Conservation (phyloP, 2,888 invertebrate genomes). For the Junonia oenone region DNA sequence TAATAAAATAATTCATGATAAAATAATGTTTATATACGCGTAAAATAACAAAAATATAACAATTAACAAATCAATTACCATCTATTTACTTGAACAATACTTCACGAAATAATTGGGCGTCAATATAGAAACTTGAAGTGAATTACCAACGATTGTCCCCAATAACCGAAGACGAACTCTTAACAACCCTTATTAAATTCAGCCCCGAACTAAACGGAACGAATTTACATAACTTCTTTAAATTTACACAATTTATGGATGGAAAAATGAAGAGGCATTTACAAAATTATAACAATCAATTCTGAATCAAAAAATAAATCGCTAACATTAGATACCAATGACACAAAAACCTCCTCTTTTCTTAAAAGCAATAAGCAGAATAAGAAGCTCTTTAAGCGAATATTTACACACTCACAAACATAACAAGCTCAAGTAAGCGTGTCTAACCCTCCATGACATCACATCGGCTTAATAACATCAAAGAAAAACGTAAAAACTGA, state of each 20-base stretch:
- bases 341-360: no score
- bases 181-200: neutral
- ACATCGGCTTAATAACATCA: neutral
- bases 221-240: neutral
- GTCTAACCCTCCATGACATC: neutral
- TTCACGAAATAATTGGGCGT: neutral
- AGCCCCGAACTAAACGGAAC: no score
- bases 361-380: no score
- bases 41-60: no score
- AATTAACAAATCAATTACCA: no score
- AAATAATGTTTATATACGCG: no score
- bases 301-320: no score
- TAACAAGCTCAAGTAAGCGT: neutral
- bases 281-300: no score
- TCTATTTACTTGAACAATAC: neutral
- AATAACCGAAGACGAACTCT: neutral
- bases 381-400: neutral
- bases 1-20: no score
- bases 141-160: neutral
- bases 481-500: conserved; percentile 12
- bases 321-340: no score
- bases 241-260: neutral
- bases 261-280: no score
- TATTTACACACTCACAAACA: neutral
- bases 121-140: neutral